Percentiles rank a stretch among this genome's conserved stretches.
Conservation (phyloP, 2,888 invertebrate species). For the Agrochola litura region DNA sequence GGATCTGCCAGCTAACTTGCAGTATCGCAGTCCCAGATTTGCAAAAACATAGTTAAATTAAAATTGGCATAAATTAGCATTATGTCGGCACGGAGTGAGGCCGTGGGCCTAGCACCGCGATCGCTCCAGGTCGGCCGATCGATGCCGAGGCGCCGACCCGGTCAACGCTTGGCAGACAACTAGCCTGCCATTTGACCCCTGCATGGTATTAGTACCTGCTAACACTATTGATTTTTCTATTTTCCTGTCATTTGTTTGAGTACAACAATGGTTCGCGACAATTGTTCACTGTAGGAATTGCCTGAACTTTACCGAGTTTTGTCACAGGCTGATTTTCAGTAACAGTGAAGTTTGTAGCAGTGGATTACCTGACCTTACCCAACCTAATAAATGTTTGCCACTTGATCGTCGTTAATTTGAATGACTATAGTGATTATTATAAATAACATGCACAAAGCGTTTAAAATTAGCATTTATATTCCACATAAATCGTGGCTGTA, state of each 20-base stretch:
- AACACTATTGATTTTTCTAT: slow-evolving; percentile 66
- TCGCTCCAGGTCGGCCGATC: slow-evolving; percentile 75
- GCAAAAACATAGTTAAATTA: slow-evolving; percentile 43
- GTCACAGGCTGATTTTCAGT: neutral
- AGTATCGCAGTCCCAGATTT: slow-evolving; percentile 20
- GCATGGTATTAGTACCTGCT: slow-evolving; percentile 59
- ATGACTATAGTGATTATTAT: slow-evolving; percentile 5
- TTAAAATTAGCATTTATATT: slow-evolving; percentile 37
- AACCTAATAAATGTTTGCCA: slow-evolving; percentile 30
- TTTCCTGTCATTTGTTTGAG: slow-evolving; percentile 50
- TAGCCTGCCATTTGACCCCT: slow-evolving; percentile 71
- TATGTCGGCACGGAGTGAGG: slow-evolving; percentile 46
- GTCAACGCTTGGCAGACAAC: slow-evolving; percentile 72
- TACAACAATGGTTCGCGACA: slow-evolving; percentile 31
- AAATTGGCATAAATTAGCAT: slow-evolving; percentile 61
- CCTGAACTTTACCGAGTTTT: neutral
- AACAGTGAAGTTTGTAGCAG: neutral
- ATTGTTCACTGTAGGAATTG: slow-evolving; percentile 32
- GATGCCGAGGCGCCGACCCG: slow-evolving; percentile 78
- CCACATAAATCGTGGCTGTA: slow-evolving; percentile 51
- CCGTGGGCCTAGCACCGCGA: slow-evolving; percentile 53
- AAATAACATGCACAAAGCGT: slow-evolving; percentile 7
- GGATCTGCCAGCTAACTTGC: neutral
- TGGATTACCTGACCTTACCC: slow-evolving; percentile 42
- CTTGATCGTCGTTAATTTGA: neutral